Evolutionary conservation across 2,888 invertebrate species (phyloP), one percentile per base, ranked within the genome.

Genomic region (Pasiphila rectangulata): DNA sequence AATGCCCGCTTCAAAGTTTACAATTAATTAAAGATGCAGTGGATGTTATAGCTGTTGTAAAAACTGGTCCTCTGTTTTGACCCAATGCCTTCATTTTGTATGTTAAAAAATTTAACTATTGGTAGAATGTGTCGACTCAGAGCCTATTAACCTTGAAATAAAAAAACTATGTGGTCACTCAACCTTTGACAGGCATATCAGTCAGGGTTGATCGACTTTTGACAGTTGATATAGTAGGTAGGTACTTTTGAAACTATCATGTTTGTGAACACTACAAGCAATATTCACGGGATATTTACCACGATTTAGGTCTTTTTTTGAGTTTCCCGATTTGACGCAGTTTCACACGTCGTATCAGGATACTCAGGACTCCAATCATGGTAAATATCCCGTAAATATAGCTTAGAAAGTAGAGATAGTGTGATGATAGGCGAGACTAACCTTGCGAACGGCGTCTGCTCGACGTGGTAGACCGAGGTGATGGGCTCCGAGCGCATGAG

Each of bases 361-460:
- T n/a, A n/a, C n/a, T n/a, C n/a, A n/a, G n/a, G n/a, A n/a, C n/a
- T n/a, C n/a, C n/a, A n/a, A n/a, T n/a, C n/a, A n/a, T n/a, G n/a
- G n/a, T n/a, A n/a, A n/a, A n/a, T n/a, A n/a, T n/a, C n/a, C n/a
- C n/a, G n/a, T n/a, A n/a, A n/a, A n/a, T n/a, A n/a, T n/a, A n/a
- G n/a, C n/a, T n/a, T n/a, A n/a, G n/a, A n/a, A n/a, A n/a, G n/a
- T n/a, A n/a, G n/a, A 27, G 13, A 27, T 17, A 9, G 15, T 16
- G 30, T 30, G 9, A 17, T 30, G 17, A 25, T 19, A 52, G 49
- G 32, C 34, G 51, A 36, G 30, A 72, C 89, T 89, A 89, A 94
- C 95, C 95, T 94, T 90, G 94, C 95, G 90, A 95, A 94, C 72
- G 94, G 94, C 71, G 94, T 94, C 85, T 94, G 93, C 83, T 95